Conservation (phyloP, 2,888 invertebrate genomes). For the Odontocolon sp. region DNA sequence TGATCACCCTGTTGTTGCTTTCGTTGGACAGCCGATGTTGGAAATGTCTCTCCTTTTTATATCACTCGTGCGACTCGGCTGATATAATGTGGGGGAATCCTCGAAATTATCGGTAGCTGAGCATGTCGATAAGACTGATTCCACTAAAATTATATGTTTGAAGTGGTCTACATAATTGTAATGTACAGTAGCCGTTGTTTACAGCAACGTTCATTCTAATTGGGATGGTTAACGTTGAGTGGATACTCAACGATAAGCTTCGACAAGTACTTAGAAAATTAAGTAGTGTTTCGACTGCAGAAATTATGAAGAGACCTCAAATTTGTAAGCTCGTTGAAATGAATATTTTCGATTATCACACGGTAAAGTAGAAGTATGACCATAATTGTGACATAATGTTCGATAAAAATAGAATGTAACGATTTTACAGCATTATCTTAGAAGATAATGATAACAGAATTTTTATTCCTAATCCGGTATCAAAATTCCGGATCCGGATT, state of each 20-base stretch:
- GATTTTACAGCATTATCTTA: too few species aligned
- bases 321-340: not conserved
- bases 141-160: not conserved
- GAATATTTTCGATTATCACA: slow-evolving; percentile 10
- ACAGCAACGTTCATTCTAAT: not conserved
- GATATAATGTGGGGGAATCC: not conserved
- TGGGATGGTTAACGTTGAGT: slow-evolving; percentile 22
- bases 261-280: not conserved
- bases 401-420: not conserved
- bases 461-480: too few species aligned
- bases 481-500: too few species aligned
- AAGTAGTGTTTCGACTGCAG: not conserved
- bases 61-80: slow-evolving; percentile 5
- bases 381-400: not conserved
- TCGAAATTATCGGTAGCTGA: not conserved
- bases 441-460: too few species aligned
- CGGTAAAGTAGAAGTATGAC: slow-evolving; percentile 31
- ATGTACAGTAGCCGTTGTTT: slow-evolving; percentile 5
- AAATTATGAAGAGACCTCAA: not conserved
- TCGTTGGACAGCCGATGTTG: slow-evolving; percentile 3
- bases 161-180: not conserved
- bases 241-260: not conserved
- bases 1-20: not conserved
- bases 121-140: slow-evolving; percentile 28
- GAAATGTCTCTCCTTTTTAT: slow-evolving; percentile 31